A percentile compares a stretch with the other conserved stretches of the same genome.
Conservation (phyloP, 2,888 invertebrate species). For the Watsonalla cultraria region DNA sequence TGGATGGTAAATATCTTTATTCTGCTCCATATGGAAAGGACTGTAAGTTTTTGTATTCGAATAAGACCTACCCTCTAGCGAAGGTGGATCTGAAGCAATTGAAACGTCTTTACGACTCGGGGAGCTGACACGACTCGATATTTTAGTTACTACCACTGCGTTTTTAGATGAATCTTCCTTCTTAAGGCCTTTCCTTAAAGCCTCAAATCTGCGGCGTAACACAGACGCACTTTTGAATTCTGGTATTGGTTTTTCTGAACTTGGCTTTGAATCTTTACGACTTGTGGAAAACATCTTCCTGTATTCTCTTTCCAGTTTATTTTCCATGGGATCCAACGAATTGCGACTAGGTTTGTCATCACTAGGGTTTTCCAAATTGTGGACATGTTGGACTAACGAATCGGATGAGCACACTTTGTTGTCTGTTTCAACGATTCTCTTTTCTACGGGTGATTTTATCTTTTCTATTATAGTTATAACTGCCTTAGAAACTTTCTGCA, state of each 20-base stretch:
- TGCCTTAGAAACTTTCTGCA: slow-evolving; percentile 13
- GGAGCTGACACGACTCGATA: slow-evolving; percentile 26
- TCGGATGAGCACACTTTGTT: slow-evolving; percentile 45
- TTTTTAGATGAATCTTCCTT: slow-evolving; percentile 42
- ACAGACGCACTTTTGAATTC: slow-evolving; percentile 47
- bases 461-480: slow-evolving; percentile 1
- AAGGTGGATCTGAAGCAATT: slow-evolving; percentile 56
- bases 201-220: slow-evolving; percentile 51
- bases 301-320: slow-evolving; percentile 57
- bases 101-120: slow-evolving; percentile 50
- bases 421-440: slow-evolving; percentile 15
- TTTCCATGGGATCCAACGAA: slow-evolving; percentile 48
- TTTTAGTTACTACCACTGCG: slow-evolving; percentile 15
- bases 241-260: slow-evolving; percentile 24
- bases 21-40: slow-evolving; percentile 20
- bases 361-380: slow-evolving; percentile 52
- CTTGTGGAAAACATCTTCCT: slow-evolving; percentile 45
- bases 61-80: slow-evolving; percentile 49
- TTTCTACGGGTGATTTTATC: slow-evolving; percentile 9
- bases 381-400: slow-evolving; percentile 54
- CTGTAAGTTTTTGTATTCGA: slow-evolving; percentile 40
- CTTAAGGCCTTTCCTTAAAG: slow-evolving; percentile 42
- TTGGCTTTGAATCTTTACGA: slow-evolving; percentile 32
- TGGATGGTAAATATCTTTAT: slow-evolving; percentile 15
- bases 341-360: slow-evolving; percentile 32